Percentiles rank a stretch among this genome's conserved stretches.
phyloP scores from a whole-genome alignment of 2,113 vertebrate species.

The Fukomys damarensis region DNA sequence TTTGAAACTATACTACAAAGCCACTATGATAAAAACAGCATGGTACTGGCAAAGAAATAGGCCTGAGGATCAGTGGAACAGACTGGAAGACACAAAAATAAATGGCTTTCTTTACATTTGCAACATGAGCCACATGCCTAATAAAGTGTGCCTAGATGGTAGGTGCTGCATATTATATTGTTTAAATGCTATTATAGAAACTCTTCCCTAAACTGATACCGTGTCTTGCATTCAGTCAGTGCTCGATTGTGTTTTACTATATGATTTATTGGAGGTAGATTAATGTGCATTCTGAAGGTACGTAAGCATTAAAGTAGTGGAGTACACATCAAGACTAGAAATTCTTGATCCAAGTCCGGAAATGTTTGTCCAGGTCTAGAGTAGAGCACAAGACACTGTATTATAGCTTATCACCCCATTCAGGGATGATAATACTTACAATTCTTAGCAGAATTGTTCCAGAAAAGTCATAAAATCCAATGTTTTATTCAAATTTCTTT shows the following conservation, averaged over 20 bases:
- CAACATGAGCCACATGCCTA: neutral
- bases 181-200: neutral
- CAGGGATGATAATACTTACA: neutral
- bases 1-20: too few relatives aligned
- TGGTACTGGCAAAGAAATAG: too few relatives aligned
- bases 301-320: neutral
- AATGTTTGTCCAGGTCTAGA: neutral
- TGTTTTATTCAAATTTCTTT: neutral
- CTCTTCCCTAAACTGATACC: neutral
- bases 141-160: neutral
- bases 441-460: neutral
- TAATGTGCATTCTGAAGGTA: neutral
- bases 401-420: neutral
- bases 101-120: neutral
- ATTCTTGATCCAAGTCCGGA: neutral
- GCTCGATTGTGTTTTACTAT: neutral
- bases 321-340: neutral
- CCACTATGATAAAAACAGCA: too few relatives aligned
- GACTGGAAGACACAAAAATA: too few relatives aligned
- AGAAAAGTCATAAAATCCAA: neutral
- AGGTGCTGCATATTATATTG: neutral
- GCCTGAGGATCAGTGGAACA: too few relatives aligned
- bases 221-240: neutral
- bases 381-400: neutral
- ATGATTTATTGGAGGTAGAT: neutral